Conservation (phyloP, 2,888 invertebrate species). For the Nomada goodeniana region DNA sequence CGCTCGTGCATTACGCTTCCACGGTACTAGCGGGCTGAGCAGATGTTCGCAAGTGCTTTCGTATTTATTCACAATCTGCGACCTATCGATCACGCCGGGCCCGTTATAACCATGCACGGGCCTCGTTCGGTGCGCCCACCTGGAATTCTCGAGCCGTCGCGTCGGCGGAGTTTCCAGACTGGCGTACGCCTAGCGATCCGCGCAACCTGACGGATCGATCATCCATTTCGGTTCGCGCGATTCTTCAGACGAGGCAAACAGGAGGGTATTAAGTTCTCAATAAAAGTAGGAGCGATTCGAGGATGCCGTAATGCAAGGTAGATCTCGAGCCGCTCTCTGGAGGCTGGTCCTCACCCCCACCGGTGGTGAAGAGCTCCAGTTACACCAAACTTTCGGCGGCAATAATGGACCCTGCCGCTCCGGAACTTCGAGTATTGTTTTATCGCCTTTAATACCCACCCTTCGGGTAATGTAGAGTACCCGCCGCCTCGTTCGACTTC, state of each 20-base stretch:
- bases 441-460: constrained; percentile 66
- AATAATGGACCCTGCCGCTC: constrained; percentile 69
- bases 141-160: constrained; percentile 39
- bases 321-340: constrained; percentile 42
- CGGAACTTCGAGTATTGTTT: constrained; percentile 73
- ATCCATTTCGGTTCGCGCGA: constrained; percentile 33
- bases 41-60: constrained; percentile 20
- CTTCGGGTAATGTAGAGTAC: constrained; percentile 40
- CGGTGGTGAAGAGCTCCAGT: constrained; percentile 43
- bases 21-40: constrained; percentile 18
- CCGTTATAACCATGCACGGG: constrained; percentile 11
- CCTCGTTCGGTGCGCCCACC: constrained; percentile 27
- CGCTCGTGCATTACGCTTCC: background rate
- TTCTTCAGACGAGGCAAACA: constrained; percentile 51
- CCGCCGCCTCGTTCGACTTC: constrained; percentile 41
- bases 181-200: constrained; percentile 56
- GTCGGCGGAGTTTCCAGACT: constrained; percentile 44
- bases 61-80: background rate
- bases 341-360: constrained; percentile 35
- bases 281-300: constrained; percentile 65
- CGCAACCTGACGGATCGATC: constrained; percentile 60
- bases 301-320: constrained; percentile 59
- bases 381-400: constrained; percentile 67
- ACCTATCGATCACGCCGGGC: constrained; percentile 31
- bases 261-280: constrained; percentile 68